phyloP scores from a whole-genome alignment of 2,888 invertebrate genomes.

The Ditylenchus weischeri region DNA sequence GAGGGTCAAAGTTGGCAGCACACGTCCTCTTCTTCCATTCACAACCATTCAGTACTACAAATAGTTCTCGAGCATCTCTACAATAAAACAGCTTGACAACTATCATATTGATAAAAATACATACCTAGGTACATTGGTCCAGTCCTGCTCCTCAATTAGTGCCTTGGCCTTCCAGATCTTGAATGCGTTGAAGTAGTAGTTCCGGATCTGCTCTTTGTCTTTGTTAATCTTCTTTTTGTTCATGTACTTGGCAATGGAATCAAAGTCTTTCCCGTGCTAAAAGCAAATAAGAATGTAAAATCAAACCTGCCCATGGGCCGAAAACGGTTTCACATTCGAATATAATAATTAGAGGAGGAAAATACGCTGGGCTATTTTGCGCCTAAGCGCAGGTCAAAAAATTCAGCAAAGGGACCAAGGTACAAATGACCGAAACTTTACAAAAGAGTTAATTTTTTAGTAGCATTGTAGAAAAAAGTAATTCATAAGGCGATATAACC shows the following conservation, averaged over 20 bases:
- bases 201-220: conserved; percentile 45
- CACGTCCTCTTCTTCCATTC: conserved; percentile 47
- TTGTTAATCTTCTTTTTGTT: conserved; percentile 41
- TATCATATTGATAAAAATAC: not conserved
- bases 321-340: too few species aligned
- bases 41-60: conserved; percentile 47
- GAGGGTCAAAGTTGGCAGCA: conserved; percentile 32
- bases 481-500: too few species aligned
- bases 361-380: too few species aligned
- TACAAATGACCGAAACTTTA: too few species aligned
- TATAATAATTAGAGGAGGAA: too few species aligned
- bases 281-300: not conserved
- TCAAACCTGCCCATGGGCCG: too few species aligned
- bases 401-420: too few species aligned
- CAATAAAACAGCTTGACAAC: not conserved
- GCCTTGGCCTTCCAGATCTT: conserved; percentile 34
- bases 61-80: conserved; percentile 48
- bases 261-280: conserved; percentile 52
- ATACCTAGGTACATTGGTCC: conserved; percentile 15
- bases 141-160: conserved; percentile 25
- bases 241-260: conserved; percentile 39
- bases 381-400: too few species aligned
- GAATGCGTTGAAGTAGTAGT: conserved; percentile 47
- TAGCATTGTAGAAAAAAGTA: too few species aligned
- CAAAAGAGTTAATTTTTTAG: too few species aligned